Base-by-base conservation (phyloP, 2,797 vertebrate genomes). In the Manis pentadactyla region DNA sequence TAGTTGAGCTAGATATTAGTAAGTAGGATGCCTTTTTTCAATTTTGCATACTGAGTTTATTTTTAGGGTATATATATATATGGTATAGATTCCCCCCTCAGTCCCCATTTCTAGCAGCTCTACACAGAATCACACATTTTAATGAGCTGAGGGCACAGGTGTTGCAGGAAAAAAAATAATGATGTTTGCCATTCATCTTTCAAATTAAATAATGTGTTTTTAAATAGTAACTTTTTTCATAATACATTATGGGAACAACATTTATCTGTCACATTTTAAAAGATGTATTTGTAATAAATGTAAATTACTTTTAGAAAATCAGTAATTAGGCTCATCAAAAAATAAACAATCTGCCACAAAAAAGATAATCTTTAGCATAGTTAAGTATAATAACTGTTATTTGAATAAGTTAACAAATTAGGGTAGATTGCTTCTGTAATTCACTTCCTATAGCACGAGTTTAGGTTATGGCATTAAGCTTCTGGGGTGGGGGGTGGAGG, bases 331-430 rank as follows among this genome's bases (percentile, higher is more conserved):
- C 98, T 99, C 98, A 99, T 99, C 98, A 99, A 99, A 99, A 99
- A 99, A 99, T 99, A 99, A 99, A 99, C 98, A 99, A 99, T 99
- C 98, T 99, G 98, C 98, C 98, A 99, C 98, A 98, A 99, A 99
- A 99, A 99, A 99, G 98, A 99, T 99, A 99, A 99, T 99, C 98
- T 99, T 99, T 98, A 99, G 98, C 98, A 99, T 98, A 99, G 98
- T 99, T 99, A 99, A 98, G 98, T 98, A 98, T 99, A 99, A 99
- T 99, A 99, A 99, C 98, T 98, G 98, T 99, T 99, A 99, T 99
- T 99, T 99, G 98, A 99, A 99, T 99, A 99, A 99, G 98, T 99
- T 99, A 99, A 99, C 98, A 99, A 99, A 99, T 99, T 99, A 99
- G 98, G 98, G 98, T 98, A 99, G 98, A 99, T 99, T 99, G 98